These are phyloP conservation scores for Anguilla marmorata DNA, from an alignment of 2,797 vertebrate species.

Conservation along the genomic window DNA sequence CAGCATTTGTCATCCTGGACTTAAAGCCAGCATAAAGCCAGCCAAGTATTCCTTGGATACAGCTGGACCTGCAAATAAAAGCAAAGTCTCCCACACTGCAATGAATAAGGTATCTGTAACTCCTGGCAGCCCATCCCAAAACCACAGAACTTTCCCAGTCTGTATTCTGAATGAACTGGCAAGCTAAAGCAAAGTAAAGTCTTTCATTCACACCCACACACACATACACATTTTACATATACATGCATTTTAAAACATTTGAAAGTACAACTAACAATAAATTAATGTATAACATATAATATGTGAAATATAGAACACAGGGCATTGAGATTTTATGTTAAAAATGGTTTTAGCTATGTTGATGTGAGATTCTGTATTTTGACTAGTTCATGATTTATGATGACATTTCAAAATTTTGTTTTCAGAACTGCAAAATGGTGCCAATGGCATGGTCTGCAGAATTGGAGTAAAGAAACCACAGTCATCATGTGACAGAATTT, in stretches of 20 bases:
- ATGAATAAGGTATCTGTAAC: constrained; percentile 25
- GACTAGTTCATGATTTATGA: background rate
- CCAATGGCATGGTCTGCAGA: background rate
- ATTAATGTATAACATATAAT: background rate
- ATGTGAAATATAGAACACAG: background rate
- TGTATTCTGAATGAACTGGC: constrained; percentile 5
- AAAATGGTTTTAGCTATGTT: background rate
- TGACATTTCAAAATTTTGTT: background rate
- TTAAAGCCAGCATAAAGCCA: constrained; percentile 11
- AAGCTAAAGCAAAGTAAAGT: background rate
- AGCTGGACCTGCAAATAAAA: constrained; percentile 22
- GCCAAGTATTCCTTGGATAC: constrained; percentile 23
- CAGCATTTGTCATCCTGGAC: constrained; percentile 27
- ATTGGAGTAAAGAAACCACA: background rate
- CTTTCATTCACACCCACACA: too few relatives aligned
- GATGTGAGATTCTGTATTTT: background rate
- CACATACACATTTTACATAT: too few relatives aligned
- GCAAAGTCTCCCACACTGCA: background rate
- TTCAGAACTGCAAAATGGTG: background rate
- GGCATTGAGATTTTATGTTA: background rate
- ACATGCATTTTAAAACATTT: background rate
- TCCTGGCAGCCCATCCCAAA: constrained; percentile 22
- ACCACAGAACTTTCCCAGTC: constrained; percentile 8
- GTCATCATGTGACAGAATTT: background rate
- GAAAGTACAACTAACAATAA: background rate